Percentiles rank a stretch among this genome's conserved stretches.
Conservation (phyloP, 2,888 invertebrate genomes). For the Cataglyphis albicans region DNA sequence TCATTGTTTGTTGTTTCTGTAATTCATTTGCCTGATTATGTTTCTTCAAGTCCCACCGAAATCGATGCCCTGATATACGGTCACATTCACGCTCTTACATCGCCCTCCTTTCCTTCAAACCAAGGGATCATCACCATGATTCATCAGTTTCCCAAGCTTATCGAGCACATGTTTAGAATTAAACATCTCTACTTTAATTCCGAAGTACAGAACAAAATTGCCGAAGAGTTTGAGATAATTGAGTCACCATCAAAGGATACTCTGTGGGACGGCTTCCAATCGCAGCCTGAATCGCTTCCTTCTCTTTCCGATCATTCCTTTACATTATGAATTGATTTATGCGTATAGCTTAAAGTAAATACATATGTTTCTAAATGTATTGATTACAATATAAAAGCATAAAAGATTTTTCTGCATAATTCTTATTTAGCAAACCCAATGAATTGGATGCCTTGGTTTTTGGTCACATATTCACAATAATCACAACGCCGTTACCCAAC, state of each 20-base stretch:
- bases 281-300: slow-evolving; percentile 70
- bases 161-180: slow-evolving; percentile 80
- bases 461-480: slow-evolving; percentile 97
- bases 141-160: slow-evolving; percentile 85
- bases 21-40: background rate
- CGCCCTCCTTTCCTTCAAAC: slow-evolving; percentile 81
- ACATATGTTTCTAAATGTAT: slow-evolving; percentile 33
- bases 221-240: slow-evolving; percentile 74
- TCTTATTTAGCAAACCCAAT: slow-evolving; percentile 90
- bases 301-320: slow-evolving; percentile 72
- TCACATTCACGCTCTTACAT: slow-evolving; percentile 87
- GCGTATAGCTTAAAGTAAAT: slow-evolving; percentile 24
- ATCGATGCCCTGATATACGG: slow-evolving; percentile 93
- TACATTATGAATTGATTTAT: slow-evolving; percentile 37
- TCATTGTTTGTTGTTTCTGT: background rate
- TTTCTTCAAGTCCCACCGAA: slow-evolving; percentile 89
- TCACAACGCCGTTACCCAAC: slow-evolving; percentile 95
- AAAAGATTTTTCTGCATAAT: slow-evolving; percentile 32
- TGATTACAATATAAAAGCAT: background rate
- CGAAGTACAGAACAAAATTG: slow-evolving; percentile 29
- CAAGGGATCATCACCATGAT: slow-evolving; percentile 84
- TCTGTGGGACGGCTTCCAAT: slow-evolving; percentile 71
- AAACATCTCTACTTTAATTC: slow-evolving; percentile 69
- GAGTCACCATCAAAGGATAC: slow-evolving; percentile 74
- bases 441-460: slow-evolving; percentile 98